phyloP scores from a whole-genome alignment of 2,888 invertebrate species.

The Catocala fraxini region DNA sequence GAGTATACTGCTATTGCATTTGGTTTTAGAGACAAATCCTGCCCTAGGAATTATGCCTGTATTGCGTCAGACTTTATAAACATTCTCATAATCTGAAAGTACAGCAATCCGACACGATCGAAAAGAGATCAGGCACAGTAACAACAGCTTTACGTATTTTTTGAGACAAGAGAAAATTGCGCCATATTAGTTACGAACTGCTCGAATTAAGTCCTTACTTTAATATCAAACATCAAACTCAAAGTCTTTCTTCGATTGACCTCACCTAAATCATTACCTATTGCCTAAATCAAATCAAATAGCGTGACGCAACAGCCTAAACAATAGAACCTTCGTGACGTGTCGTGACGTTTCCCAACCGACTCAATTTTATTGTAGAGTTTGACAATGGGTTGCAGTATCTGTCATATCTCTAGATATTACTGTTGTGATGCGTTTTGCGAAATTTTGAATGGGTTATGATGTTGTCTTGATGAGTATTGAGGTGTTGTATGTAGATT shows the following conservation, averaged over 20 bases:
- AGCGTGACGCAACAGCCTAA: conserved; percentile 23
- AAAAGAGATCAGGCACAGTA: too few species aligned
- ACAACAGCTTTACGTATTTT: too few species aligned
- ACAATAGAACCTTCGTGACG: conserved; percentile 47
- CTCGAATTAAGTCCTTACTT: neutral
- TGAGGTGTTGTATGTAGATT: conserved; percentile 2
- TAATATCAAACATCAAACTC: neutral
- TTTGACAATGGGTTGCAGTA: conserved; percentile 62
- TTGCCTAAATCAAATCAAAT: conserved; percentile 29
- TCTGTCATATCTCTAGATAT: conserved; percentile 27
- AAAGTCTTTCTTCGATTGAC: conserved; percentile 2
- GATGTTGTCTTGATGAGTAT: conserved; percentile 3
- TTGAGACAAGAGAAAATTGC: too few species aligned
- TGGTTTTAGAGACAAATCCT: too few species aligned
- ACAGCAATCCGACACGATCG: too few species aligned
- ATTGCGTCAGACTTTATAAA: too few species aligned
- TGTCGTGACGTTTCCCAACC: conserved; percentile 32
- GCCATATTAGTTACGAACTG: too few species aligned
- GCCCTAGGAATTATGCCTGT: too few species aligned
- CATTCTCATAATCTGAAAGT: too few species aligned
- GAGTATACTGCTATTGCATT: too few species aligned
- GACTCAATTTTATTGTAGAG: conserved; percentile 54
- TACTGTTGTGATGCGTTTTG: conserved; percentile 39
- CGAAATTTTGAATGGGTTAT: conserved; percentile 25
- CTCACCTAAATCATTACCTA: conserved; percentile 15